These are phyloP conservation scores for Lepidocolaptes lacrymiger DNA, from an alignment of 2,797 vertebrate species.

Conservation along the genomic window DNA sequence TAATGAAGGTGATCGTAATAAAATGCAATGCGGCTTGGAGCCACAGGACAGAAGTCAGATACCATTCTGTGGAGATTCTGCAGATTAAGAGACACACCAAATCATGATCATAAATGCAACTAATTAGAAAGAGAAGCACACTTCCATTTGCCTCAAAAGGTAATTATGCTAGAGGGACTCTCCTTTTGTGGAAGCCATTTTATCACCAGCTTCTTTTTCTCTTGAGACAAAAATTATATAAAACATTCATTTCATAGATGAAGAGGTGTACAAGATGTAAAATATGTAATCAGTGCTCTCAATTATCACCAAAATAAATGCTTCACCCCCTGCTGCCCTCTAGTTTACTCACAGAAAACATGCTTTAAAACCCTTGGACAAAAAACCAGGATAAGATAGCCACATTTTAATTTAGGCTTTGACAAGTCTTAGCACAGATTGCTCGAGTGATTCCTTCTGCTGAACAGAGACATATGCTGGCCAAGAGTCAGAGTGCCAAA, in stretches of 20 bases:
- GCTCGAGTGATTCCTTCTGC: constrained; percentile 37
- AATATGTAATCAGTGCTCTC: neutral
- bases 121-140: neutral
- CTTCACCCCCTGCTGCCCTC: fast-evolving
- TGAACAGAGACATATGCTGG: constrained; percentile 27
- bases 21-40: neutral
- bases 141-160: neutral
- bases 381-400: neutral
- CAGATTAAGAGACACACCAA: neutral
- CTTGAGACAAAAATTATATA: neutral
- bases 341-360: neutral
- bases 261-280: neutral
- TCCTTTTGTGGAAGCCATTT: neutral
- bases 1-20: constrained; percentile 3
- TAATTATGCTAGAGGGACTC: neutral
- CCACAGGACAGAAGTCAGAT: neutral
- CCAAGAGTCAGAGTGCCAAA: constrained; percentile 53
- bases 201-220: neutral
- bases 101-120: neutral
- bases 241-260: neutral
- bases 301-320: neutral
- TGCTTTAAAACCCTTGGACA: neutral
- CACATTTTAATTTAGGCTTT: constrained; percentile 33
- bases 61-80: neutral
- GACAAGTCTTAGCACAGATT: constrained; percentile 36